phyloP scores from a whole-genome alignment of 2,888 invertebrate species.

The Caenorhabditis becei region DNA sequence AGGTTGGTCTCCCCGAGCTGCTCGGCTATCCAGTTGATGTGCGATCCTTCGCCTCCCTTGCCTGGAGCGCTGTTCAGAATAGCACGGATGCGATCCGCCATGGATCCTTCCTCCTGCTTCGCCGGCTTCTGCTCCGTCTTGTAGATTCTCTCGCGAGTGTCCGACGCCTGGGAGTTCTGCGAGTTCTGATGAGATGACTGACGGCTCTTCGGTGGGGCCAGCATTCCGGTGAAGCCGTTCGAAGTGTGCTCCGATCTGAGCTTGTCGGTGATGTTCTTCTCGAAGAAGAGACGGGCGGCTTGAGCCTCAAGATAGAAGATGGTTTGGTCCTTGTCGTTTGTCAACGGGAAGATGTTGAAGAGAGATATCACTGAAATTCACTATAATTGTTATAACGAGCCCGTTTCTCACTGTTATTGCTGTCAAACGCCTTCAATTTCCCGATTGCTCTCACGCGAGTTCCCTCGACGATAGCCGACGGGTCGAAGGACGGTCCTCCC shows the following conservation, averaged over 20 bases:
- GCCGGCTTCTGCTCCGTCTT: background rate
- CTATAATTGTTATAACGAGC: background rate
- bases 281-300: constrained; percentile 57
- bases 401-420: constrained; percentile 24
- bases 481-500: constrained; percentile 23
- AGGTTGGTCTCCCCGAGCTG: constrained; percentile 14
- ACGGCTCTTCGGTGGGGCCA: constrained; percentile 51
- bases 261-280: constrained; percentile 48
- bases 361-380: constrained; percentile 46
- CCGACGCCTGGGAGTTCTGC: constrained; percentile 6
- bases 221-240: constrained; percentile 37
- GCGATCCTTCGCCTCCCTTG: constrained; percentile 22
- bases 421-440: constrained; percentile 57
- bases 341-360: constrained; percentile 45
- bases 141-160: constrained; percentile 43
- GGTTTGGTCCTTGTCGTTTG: constrained; percentile 36
- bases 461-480: constrained; percentile 33
- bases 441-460: constrained; percentile 48
- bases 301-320: constrained; percentile 49
- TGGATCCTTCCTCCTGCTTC: background rate
- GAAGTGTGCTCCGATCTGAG: constrained; percentile 20
- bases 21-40: constrained; percentile 27
- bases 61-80: background rate
- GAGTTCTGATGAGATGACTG: constrained; percentile 4
- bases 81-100: constrained; percentile 1